Evolutionary conservation across 2,888 invertebrate species (phyloP).

Genomic region (Leucania comma): DNA sequence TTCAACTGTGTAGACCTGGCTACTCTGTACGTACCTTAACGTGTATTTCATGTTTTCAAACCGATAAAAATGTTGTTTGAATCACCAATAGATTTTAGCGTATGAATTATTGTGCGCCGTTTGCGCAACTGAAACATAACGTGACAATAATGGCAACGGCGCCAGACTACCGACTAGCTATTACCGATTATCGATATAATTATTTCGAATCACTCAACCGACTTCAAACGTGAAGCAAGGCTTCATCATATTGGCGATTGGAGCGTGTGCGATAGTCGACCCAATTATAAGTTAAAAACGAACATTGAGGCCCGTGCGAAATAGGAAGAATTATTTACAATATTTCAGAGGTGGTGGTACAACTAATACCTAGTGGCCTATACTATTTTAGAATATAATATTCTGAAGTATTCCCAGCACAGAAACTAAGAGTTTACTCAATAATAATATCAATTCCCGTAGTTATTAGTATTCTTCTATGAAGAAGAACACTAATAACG

Average conservation of each 20-base stretch:
- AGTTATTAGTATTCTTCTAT: conserved; percentile 5
- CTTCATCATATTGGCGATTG: conserved; percentile 28
- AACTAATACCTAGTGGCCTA: neutral
- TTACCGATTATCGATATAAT: conserved; percentile 83
- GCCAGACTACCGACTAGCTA: conserved; percentile 77
- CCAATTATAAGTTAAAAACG: conserved; percentile 9
- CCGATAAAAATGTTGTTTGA: conserved; percentile 8
- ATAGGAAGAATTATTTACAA: neutral
- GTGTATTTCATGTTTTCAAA: conserved; percentile 9
- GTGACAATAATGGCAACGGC: conserved; percentile 82
- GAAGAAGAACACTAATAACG: too few relatives aligned
- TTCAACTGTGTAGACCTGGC: neutral
- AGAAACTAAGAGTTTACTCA: neutral
- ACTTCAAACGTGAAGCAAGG: conserved; percentile 65
- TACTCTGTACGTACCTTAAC: neutral
- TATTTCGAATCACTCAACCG: conserved; percentile 74
- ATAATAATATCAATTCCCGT: neutral
- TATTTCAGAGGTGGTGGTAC: neutral
- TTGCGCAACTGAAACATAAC: conserved; percentile 69
- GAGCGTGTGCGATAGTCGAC: conserved; percentile 50
- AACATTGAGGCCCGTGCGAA: neutral
- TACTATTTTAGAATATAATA: neutral
- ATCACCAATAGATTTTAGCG: conserved; percentile 30
- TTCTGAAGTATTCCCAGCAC: neutral
- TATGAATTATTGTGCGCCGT: conserved; percentile 36